phyloP scores from a whole-genome alignment of 1,140 invertebrate genomes.

The Drosophila oshimai region DNA sequence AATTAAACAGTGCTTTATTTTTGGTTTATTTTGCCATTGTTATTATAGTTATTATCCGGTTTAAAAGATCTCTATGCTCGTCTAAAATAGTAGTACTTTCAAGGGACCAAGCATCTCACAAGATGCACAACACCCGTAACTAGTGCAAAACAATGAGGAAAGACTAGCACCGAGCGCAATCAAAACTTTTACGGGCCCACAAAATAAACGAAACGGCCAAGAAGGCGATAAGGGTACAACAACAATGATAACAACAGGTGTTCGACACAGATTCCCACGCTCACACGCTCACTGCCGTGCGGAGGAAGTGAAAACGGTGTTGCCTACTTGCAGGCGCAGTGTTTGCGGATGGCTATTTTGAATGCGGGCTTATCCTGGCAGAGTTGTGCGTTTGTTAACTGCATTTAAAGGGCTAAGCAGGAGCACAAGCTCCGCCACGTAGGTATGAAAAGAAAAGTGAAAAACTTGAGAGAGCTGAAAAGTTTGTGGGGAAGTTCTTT shows the following conservation, averaged over 20 bases:
- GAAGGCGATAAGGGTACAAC: constrained; percentile 27
- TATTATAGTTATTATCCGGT: no score
- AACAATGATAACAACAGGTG: constrained; percentile 69
- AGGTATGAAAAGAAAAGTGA: constrained; percentile 59
- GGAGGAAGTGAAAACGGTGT: constrained; percentile 30
- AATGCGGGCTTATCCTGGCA: constrained; percentile 16
- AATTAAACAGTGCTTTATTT: no score
- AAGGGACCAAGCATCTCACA: neutral
- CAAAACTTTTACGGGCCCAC: constrained; percentile 26
- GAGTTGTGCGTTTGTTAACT: constrained; percentile 29
- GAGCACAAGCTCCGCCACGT: constrained; percentile 1
- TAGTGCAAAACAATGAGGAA: constrained; percentile 1
- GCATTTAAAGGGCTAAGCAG: constrained; percentile 21
- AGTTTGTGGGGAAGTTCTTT: constrained; percentile 49
- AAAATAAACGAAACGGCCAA: constrained; percentile 31
- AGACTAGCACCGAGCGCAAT: neutral
- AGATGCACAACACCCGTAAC: neutral
- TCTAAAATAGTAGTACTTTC: no score
- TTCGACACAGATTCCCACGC: constrained; percentile 45
- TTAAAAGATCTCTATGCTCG: no score
- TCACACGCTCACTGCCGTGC: neutral
- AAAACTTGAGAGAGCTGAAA: constrained; percentile 67
- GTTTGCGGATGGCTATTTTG: no score
- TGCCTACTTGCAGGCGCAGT: constrained; percentile 55
- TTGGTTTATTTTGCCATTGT: no score